Conservation (phyloP, 1,140 invertebrate genomes). For the Drosophila ironensis region DNA sequence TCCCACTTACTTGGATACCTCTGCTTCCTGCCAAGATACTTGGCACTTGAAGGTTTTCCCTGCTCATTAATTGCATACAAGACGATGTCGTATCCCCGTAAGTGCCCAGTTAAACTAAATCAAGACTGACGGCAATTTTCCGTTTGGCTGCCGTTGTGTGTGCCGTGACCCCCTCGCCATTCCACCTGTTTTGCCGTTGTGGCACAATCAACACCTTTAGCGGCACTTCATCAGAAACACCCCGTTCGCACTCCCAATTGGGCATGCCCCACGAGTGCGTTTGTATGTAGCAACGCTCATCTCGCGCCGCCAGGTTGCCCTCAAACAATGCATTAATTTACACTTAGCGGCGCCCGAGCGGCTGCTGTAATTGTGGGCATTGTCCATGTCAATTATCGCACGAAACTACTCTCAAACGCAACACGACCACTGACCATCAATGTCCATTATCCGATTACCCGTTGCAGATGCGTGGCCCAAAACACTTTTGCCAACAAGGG, state of each 20-base stretch:
- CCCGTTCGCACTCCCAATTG: background rate
- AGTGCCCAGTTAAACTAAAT: conserved; percentile 18
- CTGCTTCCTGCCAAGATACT: background rate
- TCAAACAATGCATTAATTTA: conserved; percentile 68
- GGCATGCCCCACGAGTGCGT: background rate
- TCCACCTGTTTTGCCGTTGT: background rate
- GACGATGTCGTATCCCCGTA: no score
- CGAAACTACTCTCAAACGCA: background rate
- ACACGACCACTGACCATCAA: conserved; percentile 28
- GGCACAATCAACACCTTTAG: conserved; percentile 65
- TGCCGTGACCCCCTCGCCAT: background rate
- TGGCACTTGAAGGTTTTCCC: no score
- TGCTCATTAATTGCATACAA: background rate
- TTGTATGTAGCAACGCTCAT: conserved; percentile 11
- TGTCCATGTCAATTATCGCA: conserved; percentile 57
- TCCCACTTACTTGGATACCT: no score
- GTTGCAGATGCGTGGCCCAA: conserved; percentile 74
- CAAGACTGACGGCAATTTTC: conserved; percentile 41
- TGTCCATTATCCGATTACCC: conserved; percentile 32
- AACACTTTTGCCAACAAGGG: conserved; percentile 58
- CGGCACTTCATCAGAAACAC: conserved; percentile 10
- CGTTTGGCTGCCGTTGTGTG: conserved; percentile 41
- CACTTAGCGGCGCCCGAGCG: conserved; percentile 50
- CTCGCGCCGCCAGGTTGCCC: conserved; percentile 14
- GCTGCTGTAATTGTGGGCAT: conserved; percentile 50